These are phyloP conservation scores for Venusia cambrica DNA, from an alignment of 2,888 invertebrate genomes.

Conservation along the genomic window DNA sequence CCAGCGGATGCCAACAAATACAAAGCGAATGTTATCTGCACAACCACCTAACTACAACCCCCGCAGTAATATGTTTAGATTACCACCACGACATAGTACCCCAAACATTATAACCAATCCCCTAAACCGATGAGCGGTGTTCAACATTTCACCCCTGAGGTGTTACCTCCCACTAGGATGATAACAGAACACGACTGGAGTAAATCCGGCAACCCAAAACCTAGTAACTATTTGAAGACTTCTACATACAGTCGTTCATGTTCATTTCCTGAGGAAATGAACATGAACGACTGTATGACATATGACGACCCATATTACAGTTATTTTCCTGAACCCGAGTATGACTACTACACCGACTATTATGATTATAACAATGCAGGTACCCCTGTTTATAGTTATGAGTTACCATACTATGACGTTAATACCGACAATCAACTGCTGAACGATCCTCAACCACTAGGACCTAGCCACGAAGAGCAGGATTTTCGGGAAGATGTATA, in stretches of 20 bases:
- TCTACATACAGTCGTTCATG: too few relatives aligned
- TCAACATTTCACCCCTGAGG: too few relatives aligned
- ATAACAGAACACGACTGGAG: too few relatives aligned
- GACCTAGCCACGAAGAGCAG: slow-evolving; percentile 2
- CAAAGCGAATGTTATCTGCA: neutral
- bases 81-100: neutral
- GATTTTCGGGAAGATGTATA: slow-evolving; percentile 26
- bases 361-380: too few relatives aligned
- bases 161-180: too few relatives aligned
- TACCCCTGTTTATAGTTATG: neutral
- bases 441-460: neutral
- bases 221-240: slow-evolving; percentile 27
- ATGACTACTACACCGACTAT: too few relatives aligned
- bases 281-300: slow-evolving; percentile 23
- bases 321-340: too few relatives aligned
- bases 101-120: neutral
- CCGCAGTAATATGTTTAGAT: neutral
- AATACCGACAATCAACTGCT: neutral
- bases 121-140: too few relatives aligned
- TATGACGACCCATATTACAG: too few relatives aligned
- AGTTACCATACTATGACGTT: neutral
- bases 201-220: slow-evolving; percentile 24
- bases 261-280: too few relatives aligned
- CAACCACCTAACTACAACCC: neutral
- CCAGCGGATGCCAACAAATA: too few relatives aligned